These are phyloP conservation scores for Epizoanthus stellaris DNA, from an alignment of 92 coral and sea anemone genomes.

Conservation along the genomic window DNA sequence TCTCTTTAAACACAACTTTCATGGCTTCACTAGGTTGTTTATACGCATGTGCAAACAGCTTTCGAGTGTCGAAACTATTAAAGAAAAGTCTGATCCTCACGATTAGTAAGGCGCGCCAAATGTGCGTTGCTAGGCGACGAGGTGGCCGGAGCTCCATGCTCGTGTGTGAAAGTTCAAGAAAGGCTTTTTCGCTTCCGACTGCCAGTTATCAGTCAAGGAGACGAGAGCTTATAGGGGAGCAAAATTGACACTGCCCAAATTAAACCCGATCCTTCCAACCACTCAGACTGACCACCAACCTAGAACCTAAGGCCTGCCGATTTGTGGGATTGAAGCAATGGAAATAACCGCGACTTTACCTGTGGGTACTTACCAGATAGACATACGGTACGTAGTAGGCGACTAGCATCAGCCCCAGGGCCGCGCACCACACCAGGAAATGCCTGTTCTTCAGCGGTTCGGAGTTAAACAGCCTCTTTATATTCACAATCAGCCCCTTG, in stretches of 20 bases:
- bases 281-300: background rate
- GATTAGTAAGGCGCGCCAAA: conserved; percentile 1
- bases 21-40: background rate
- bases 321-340: background rate
- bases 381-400: conserved; percentile 89
- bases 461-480: conserved; percentile 47
- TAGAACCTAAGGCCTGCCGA: background rate
- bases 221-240: background rate
- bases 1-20: background rate
- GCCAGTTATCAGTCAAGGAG: conserved; percentile 42
- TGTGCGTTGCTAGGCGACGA: background rate
- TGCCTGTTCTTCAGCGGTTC: conserved; percentile 81
- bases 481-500: conserved; percentile 15
- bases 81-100: no score
- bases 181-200: background rate
- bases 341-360: background rate
- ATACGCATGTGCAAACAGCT: background rate
- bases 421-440: conserved; percentile 70
- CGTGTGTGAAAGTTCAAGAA: background rate
- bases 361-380: conserved; percentile 79
- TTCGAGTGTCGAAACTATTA: background rate
- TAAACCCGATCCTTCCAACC: conserved; percentile 13
- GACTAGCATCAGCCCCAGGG: conserved; percentile 66
- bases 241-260: conserved; percentile 27
- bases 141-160: background rate